phyloP scores from a whole-genome alignment of 2,888 invertebrate genomes.

The Rhodophaea formosa region DNA sequence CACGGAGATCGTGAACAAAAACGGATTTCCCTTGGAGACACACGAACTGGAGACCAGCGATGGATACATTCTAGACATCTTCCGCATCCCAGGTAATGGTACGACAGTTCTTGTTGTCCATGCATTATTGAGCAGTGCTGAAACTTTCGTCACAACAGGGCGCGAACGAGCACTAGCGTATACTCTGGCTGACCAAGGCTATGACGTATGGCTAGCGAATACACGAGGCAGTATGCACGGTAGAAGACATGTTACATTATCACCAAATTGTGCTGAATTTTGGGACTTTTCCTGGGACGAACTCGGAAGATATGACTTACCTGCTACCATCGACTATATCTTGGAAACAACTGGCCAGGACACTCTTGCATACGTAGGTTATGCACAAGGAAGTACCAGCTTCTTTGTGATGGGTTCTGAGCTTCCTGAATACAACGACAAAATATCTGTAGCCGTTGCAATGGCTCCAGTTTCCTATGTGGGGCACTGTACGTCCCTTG shows the following conservation, averaged over 20 bases:
- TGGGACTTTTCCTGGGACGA: slow-evolving; percentile 88
- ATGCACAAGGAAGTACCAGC: slow-evolving; percentile 85
- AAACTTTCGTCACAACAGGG: slow-evolving; percentile 85
- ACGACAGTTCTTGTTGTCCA: slow-evolving; percentile 83
- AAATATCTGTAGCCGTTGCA: slow-evolving; percentile 79
- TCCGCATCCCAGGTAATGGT: slow-evolving; percentile 29
- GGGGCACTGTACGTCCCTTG: slow-evolving; percentile 52
- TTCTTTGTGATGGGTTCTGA: slow-evolving; percentile 83
- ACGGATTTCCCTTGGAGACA: not conserved
- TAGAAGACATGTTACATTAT: slow-evolving; percentile 58
- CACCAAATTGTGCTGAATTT: slow-evolving; percentile 52
- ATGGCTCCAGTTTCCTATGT: slow-evolving; percentile 83
- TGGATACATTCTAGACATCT: slow-evolving; percentile 35
- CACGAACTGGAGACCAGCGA: slow-evolving; percentile 20
- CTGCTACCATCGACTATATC: slow-evolving; percentile 83
- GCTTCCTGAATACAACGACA: slow-evolving; percentile 81
- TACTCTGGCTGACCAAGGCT: slow-evolving; percentile 80
- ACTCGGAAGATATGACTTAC: slow-evolving; percentile 53
- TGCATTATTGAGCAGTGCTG: slow-evolving; percentile 85
- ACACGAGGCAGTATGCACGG: slow-evolving; percentile 86
- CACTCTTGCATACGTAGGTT: slow-evolving; percentile 86
- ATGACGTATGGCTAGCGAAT: slow-evolving; percentile 89
- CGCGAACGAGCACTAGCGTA: slow-evolving; percentile 79
- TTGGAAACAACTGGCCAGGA: slow-evolving; percentile 63
- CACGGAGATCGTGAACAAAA: not conserved